Conservation (phyloP, 2,113 vertebrate genomes). For the Macrotis lagotis region DNA sequence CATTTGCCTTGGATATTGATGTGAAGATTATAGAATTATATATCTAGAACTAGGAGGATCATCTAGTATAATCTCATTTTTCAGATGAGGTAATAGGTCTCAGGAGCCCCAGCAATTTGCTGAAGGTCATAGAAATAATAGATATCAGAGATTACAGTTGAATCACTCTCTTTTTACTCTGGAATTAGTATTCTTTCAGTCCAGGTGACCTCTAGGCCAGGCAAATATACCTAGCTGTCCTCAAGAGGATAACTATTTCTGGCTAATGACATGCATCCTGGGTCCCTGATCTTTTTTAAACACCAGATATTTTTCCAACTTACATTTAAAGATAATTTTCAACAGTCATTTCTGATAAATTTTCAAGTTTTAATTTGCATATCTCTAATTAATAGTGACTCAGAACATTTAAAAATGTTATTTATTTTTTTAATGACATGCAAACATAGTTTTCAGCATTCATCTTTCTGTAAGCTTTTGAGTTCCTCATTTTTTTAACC, state of each 20-base stretch:
- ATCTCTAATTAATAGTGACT: no score
- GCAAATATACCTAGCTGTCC: not conserved
- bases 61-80: not conserved
- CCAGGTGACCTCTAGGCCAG: not conserved
- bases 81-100: not conserved
- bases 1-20: not conserved
- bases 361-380: no score
- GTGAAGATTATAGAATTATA: not conserved
- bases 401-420: no score
- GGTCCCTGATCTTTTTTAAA: not conserved
- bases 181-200: not conserved
- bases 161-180: not conserved
- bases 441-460: no score
- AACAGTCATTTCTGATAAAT: no score
- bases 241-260: not conserved
- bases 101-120: slow-evolving; percentile 3
- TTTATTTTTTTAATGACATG: no score
- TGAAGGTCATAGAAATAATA: not conserved
- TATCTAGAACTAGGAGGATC: not conserved
- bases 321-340: no score
- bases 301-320: not conserved
- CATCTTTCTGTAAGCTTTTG: no score
- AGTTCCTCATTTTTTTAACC: no score
- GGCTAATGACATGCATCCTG: not conserved
- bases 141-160: not conserved